phyloP scores from a whole-genome alignment of 2,113 vertebrate genomes.

The Brachyistius frenatus region DNA sequence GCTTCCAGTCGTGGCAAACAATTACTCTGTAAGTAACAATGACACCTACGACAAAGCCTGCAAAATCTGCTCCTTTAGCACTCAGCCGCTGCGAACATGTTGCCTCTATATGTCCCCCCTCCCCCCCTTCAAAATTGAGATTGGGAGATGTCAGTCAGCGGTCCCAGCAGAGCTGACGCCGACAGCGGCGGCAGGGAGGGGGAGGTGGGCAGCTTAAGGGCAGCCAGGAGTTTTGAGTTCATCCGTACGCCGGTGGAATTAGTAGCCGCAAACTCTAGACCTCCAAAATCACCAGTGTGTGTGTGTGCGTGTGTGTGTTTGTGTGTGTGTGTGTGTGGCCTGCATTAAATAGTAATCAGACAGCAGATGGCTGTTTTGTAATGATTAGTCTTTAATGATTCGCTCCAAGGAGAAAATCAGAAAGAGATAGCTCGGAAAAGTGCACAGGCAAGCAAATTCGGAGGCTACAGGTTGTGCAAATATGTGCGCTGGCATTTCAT shows the following conservation, averaged over 20 bases:
- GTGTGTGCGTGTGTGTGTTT: neutral
- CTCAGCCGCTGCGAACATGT: neutral
- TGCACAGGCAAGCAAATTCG: slow-evolving; percentile 40
- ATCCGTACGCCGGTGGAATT: slow-evolving; percentile 16
- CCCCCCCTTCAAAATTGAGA: slow-evolving; percentile 8
- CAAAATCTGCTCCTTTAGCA: slow-evolving; percentile 29
- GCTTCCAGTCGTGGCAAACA: slow-evolving; percentile 17
- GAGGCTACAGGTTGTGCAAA: slow-evolving; percentile 2
- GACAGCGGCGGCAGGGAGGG: neutral
- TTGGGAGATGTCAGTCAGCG: slow-evolving; percentile 22
- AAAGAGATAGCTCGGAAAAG: slow-evolving; percentile 44
- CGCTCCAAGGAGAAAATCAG: slow-evolving; percentile 23
- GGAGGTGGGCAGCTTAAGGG: slow-evolving; percentile 13
- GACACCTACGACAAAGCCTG: slow-evolving; percentile 21
- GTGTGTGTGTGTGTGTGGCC: slow-evolving; percentile 24
- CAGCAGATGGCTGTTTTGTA: slow-evolving; percentile 71
- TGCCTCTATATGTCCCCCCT: neutral
- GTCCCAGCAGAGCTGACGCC: slow-evolving; percentile 42
- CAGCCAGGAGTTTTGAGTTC: neutral
- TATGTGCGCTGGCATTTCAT: neutral
- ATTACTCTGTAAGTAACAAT: slow-evolving; percentile 13
- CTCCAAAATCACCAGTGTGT: slow-evolving; percentile 7
- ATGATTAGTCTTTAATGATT: slow-evolving; percentile 69
- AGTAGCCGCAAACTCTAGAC: slow-evolving; percentile 29
- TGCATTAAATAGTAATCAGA: slow-evolving; percentile 63